Conservation (phyloP, 2,888 invertebrate genomes). For the Isoperla grammatica region DNA sequence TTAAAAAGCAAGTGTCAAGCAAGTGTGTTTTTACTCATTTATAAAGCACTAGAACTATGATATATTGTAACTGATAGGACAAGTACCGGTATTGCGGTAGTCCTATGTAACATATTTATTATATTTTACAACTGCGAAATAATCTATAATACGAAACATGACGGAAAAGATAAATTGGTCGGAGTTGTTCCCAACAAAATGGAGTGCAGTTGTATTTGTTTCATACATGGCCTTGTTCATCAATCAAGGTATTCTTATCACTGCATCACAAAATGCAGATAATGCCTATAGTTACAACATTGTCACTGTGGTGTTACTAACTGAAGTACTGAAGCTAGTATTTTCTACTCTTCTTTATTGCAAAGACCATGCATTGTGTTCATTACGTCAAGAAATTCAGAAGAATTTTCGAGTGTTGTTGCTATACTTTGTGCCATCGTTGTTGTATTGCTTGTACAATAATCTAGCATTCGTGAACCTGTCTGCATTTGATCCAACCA, state of each 20-base stretch:
- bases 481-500: constrained; percentile 88
- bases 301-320: constrained; percentile 79
- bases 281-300: constrained; percentile 83
- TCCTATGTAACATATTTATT: too few relatives aligned
- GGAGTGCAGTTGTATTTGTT: constrained; percentile 73
- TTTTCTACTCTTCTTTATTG: constrained; percentile 67
- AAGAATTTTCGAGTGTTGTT: constrained; percentile 59
- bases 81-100: too few relatives aligned
- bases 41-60: too few relatives aligned
- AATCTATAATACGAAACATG: constrained; percentile 2
- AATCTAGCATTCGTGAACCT: constrained; percentile 89
- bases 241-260: constrained; percentile 89
- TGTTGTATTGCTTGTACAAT: constrained; percentile 90
- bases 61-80: too few relatives aligned
- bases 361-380: constrained; percentile 51
- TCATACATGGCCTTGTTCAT: constrained; percentile 85
- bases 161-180: constrained; percentile 30
- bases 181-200: constrained; percentile 78
- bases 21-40: too few relatives aligned
- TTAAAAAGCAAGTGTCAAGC: too few relatives aligned
- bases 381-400: constrained; percentile 52
- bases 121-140: too few relatives aligned
- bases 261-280: constrained; percentile 77
- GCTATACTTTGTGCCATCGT: constrained; percentile 84
- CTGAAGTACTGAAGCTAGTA: constrained; percentile 79